These are phyloP conservation scores for Phyllopteryx taeniolatus DNA, from an alignment of 2,113 vertebrate species.

Conservation along the genomic window DNA sequence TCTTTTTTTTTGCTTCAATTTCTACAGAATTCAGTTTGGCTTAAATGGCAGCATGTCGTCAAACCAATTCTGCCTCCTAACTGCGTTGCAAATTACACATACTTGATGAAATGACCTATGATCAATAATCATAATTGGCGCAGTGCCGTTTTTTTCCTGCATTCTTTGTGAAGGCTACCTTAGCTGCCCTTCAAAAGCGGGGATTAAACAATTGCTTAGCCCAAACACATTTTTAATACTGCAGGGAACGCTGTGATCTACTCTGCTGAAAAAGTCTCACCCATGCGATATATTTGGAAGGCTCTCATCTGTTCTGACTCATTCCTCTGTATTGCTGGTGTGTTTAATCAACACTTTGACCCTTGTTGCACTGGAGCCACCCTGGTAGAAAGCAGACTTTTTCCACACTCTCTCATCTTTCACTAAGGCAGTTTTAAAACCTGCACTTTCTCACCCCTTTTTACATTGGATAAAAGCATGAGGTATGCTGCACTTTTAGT, in stretches of 20 bases:
- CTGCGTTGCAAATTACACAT: not conserved
- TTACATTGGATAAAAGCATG: constrained; percentile 40
- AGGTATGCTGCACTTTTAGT: constrained; percentile 30
- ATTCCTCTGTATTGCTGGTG: constrained; percentile 35
- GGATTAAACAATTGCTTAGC: constrained; percentile 40
- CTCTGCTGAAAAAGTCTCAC: constrained; percentile 4
- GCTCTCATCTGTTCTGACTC: constrained; percentile 40
- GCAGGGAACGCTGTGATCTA: constrained; percentile 33
- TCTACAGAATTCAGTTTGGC: not conserved
- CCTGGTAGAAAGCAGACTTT: constrained; percentile 29
- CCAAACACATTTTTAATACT: constrained; percentile 19
- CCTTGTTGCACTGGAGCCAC: constrained; percentile 24
- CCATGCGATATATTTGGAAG: constrained; percentile 45
- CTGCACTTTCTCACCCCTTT: constrained; percentile 25
- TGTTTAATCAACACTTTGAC: constrained; percentile 59
- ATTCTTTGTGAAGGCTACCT: not conserved
- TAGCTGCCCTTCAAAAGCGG: constrained; percentile 5
- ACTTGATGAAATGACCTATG: not conserved
- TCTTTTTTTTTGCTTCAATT: too few relatives aligned
- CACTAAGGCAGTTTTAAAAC: constrained; percentile 34
- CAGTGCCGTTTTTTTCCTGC: not conserved
- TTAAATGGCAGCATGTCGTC: not conserved
- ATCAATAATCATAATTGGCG: not conserved
- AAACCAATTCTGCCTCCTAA: not conserved
- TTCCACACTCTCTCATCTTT: constrained; percentile 10